phyloP scores from a whole-genome alignment of 2,888 invertebrate species.

The Colletes collaris region DNA sequence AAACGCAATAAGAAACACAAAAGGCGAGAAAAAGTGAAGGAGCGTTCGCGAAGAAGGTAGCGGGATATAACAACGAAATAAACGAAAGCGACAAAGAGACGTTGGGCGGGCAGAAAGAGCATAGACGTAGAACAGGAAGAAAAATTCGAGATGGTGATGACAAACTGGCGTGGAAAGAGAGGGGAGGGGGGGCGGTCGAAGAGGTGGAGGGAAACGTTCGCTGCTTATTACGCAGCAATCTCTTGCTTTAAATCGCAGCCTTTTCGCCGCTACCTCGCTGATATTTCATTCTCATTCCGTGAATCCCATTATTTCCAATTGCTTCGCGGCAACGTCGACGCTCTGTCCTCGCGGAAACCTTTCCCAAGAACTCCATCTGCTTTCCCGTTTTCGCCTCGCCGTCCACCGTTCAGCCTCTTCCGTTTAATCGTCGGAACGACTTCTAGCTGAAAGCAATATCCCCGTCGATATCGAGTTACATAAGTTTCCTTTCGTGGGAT shows the following conservation, averaged over 20 bases:
- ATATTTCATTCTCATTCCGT: constrained; percentile 61
- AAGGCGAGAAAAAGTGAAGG: too few species aligned
- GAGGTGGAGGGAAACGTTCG: background rate
- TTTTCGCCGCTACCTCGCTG: constrained; percentile 45
- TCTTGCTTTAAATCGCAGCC: constrained; percentile 59
- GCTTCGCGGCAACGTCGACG: constrained; percentile 35
- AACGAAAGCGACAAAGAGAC: background rate
- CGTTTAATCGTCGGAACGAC: constrained; percentile 51
- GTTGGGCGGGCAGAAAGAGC: background rate
- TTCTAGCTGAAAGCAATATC: constrained; percentile 36
- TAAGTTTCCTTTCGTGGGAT: constrained; percentile 44
- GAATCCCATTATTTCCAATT: constrained; percentile 66
- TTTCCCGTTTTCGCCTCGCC: background rate
- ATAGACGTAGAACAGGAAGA: constrained; percentile 8
- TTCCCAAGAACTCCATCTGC: background rate
- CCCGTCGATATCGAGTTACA: constrained; percentile 58
- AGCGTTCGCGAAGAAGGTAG: background rate
- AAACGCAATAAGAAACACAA: too few species aligned
- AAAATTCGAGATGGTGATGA: background rate
- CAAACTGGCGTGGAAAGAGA: background rate
- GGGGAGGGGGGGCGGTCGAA: background rate
- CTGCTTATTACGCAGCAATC: constrained; percentile 64
- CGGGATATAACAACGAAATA: constrained; percentile 3
- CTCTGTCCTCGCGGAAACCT: constrained; percentile 6
- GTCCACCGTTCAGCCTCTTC: constrained; percentile 25